Percentiles rank a stretch among this genome's conserved stretches.
These are phyloP conservation scores for Drosophila mettleri DNA, from an alignment of 2,888 invertebrate species.

Conservation along the genomic window DNA sequence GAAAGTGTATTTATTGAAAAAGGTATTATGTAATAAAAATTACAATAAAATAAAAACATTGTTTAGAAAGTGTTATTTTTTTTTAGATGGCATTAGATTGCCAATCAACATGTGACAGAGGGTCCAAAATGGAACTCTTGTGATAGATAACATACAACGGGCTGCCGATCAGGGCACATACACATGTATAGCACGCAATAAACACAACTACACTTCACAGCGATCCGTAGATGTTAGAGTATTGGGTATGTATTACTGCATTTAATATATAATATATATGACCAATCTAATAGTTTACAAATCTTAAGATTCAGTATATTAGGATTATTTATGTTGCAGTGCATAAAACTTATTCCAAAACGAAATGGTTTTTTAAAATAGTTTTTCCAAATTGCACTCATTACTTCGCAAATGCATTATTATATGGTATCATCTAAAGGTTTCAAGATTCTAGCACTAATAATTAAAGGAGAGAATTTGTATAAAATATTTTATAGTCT, in stretches of 20 bases:
- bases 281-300: neutral
- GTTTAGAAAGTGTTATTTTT: neutral
- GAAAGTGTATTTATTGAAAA: slow-evolving; percentile 94
- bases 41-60: neutral
- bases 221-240: slow-evolving; percentile 90
- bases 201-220: slow-evolving; percentile 91
- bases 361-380: too few species aligned
- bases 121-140: slow-evolving; percentile 93
- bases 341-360: neutral
- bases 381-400: too few species aligned
- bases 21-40: slow-evolving; percentile 86
- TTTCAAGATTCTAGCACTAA: too few species aligned
- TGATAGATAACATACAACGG: slow-evolving; percentile 93
- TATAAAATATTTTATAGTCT: too few species aligned
- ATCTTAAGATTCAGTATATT: neutral
- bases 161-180: slow-evolving; percentile 95
- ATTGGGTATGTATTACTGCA: slow-evolving; percentile 86
- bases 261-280: neutral
- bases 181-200: slow-evolving; percentile 93
- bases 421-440: too few species aligned
- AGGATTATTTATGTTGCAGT: neutral
- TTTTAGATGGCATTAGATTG: slow-evolving; percentile 90
- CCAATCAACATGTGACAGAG: slow-evolving; percentile 94
- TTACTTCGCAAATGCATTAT: too few species aligned
- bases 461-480: too few species aligned